Conservation (phyloP, 1,140 invertebrate genomes). For the Drosophila mayri region DNA sequence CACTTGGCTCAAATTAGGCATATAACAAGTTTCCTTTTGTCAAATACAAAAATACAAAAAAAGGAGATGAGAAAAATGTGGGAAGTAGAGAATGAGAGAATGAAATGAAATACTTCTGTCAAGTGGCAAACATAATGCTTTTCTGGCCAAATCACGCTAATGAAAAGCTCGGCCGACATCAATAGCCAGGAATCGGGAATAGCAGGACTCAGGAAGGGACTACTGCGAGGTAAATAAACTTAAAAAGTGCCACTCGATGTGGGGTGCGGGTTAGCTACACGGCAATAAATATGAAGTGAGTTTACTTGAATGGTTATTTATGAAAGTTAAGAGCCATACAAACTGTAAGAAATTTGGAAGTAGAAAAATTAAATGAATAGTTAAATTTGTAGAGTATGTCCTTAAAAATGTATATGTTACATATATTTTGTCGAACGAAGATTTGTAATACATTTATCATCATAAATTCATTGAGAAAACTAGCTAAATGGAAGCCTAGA, state of each 20-base stretch:
- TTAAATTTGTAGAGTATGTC: too few species aligned
- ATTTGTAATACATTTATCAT: too few species aligned
- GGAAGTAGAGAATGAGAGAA: neutral
- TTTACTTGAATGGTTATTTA: neutral
- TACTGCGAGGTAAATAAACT: constrained; percentile 77
- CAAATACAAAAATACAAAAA: constrained; percentile 19
- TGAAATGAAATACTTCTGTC: constrained; percentile 29
- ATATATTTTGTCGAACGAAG: too few species aligned
- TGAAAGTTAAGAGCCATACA: neutral
- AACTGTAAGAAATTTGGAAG: neutral
- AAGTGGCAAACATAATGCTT: constrained; percentile 66
- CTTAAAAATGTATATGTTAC: too few species aligned
- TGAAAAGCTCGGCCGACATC: constrained; percentile 71
- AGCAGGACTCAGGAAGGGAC: constrained; percentile 57
- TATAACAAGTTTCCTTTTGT: constrained; percentile 48
- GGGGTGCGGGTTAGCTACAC: constrained; percentile 3
- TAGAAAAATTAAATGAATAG: neutral
- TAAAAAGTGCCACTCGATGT: constrained; percentile 72
- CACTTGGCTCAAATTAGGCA: constrained; percentile 55
- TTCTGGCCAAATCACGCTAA: constrained; percentile 72
- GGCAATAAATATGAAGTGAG: neutral
- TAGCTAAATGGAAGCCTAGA: too few species aligned
- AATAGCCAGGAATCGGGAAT: constrained; percentile 49
- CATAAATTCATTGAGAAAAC: too few species aligned
- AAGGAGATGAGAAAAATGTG: constrained; percentile 3